phyloP scores from a whole-genome alignment of 2,888 invertebrate genomes.

The Bedellia somnulentella region DNA sequence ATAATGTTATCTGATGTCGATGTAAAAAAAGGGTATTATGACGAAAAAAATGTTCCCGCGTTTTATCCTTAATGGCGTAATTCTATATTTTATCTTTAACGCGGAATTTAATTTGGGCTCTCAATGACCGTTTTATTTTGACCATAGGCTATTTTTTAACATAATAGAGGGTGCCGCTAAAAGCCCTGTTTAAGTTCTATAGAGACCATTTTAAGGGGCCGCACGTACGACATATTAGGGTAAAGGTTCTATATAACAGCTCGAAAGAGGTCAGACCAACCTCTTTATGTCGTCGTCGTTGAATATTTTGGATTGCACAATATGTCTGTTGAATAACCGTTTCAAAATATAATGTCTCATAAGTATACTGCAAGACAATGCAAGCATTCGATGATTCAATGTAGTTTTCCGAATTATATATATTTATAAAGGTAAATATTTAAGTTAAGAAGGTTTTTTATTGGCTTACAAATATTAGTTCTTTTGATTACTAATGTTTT shows the following conservation, averaged over 20 bases:
- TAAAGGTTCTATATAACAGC: constrained; percentile 31
- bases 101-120: constrained; percentile 45
- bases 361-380: too few species aligned
- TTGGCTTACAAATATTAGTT: too few species aligned
- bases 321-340: too few species aligned
- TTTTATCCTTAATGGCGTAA: constrained; percentile 45
- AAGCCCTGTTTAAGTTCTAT: constrained; percentile 23
- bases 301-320: too few species aligned
- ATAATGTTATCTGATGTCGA: neutral
- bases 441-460: too few species aligned
- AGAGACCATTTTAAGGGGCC: constrained; percentile 26
- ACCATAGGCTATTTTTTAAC: constrained; percentile 23
- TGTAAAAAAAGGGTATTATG: neutral
- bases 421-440: too few species aligned
- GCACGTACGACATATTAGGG: constrained; percentile 44
- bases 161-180: too few species aligned
- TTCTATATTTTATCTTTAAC: constrained; percentile 45
- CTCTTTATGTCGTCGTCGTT: too few species aligned
- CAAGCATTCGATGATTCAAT: too few species aligned
- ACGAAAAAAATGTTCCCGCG: constrained; percentile 11
- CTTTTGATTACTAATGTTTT: too few species aligned
- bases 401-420: too few species aligned
- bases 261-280: constrained; percentile 39
- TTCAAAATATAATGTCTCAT: too few species aligned
- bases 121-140: constrained; percentile 52